Percentiles rank a stretch among this genome's conserved stretches.
These are phyloP conservation scores for Yponomeuta evonymella DNA, from an alignment of 2,888 invertebrate species.

Conservation along the genomic window DNA sequence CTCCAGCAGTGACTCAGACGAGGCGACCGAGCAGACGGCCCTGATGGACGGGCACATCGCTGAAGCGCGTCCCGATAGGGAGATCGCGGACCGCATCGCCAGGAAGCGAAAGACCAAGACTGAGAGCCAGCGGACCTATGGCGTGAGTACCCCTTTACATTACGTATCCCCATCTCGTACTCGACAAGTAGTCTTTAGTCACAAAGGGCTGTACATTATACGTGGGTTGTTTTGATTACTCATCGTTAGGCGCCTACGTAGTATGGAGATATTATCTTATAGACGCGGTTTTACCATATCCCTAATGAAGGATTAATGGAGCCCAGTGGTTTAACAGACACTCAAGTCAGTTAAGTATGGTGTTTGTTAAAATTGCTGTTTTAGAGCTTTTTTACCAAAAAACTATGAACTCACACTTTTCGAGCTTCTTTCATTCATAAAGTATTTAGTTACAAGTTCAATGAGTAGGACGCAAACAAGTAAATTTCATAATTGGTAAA, in stretches of 20 bases:
- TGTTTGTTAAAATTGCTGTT: too few species aligned
- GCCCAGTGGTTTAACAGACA: too few species aligned
- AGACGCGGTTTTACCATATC: background rate
- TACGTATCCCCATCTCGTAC: conserved; percentile 8
- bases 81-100: conserved; percentile 68
- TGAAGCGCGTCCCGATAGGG: conserved; percentile 77
- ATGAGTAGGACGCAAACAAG: too few species aligned
- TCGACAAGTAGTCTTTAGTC: background rate
- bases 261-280: background rate
- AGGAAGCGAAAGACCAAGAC: conserved; percentile 75
- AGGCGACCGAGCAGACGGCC: conserved; percentile 84
- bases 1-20: conserved; percentile 68
- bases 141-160: conserved; percentile 51
- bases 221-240: conserved; percentile 4
- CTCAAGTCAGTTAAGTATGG: too few species aligned
- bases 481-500: too few species aligned
- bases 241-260: background rate
- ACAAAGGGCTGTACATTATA: background rate
- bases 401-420: too few species aligned
- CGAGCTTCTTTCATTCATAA: too few species aligned
- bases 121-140: conserved; percentile 69
- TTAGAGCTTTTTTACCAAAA: too few species aligned
- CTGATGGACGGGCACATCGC: conserved; percentile 91
- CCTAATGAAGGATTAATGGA: too few species aligned
- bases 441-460: too few species aligned